phyloP scores from a whole-genome alignment of 2,113 vertebrate species.

The Onychostruthus taczanowskii region DNA sequence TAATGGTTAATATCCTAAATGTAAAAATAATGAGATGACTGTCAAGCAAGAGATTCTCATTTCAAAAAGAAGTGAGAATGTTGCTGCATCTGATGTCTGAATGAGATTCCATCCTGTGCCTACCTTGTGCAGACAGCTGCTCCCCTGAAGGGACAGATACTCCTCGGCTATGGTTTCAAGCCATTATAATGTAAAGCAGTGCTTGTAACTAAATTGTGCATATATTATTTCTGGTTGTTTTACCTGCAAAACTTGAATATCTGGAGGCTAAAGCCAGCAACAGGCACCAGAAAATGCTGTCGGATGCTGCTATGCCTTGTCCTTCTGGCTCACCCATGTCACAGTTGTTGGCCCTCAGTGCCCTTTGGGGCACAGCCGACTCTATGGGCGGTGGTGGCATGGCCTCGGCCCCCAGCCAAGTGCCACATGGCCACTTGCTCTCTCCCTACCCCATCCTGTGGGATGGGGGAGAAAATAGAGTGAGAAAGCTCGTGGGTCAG shows the following conservation, averaged over 20 bases:
- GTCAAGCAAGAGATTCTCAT: neutral
- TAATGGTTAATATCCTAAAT: neutral
- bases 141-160: neutral
- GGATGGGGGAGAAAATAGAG: neutral
- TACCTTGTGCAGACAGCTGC: neutral
- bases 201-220: neutral
- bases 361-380: fast-evolving
- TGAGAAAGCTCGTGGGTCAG: neutral
- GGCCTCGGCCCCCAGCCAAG: fast-evolving
- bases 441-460: fast-evolving
- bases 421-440: fast-evolving
- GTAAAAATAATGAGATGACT: neutral
- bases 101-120: neutral
- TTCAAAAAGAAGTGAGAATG: neutral
- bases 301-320: neutral
- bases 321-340: neutral
- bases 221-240: neutral
- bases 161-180: neutral
- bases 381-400: neutral
- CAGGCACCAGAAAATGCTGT: neutral
- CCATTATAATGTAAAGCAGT: neutral
- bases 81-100: neutral
- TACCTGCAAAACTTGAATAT: neutral
- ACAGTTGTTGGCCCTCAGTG: neutral
- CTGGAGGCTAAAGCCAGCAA: neutral